Percentiles rank a stretch among this genome's conserved stretches.
Evolutionary conservation across 2,797 vertebrate species (phyloP).

Genomic region (Lepus townsendii): DNA sequence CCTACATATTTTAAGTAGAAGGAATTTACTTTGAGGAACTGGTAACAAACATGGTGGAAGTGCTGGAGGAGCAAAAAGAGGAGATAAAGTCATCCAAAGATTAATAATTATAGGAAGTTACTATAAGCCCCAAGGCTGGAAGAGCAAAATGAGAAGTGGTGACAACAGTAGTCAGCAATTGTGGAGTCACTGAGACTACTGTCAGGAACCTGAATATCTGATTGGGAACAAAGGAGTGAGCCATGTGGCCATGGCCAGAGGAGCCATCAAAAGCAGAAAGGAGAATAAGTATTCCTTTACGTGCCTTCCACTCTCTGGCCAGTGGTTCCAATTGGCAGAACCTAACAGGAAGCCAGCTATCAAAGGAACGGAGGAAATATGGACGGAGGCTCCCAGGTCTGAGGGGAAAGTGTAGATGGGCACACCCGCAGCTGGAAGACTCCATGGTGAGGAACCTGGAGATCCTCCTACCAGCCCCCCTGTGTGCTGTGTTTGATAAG

Average conservation of each 20-base stretch:
- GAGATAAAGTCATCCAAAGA: neutral
- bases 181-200: neutral
- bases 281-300: neutral
- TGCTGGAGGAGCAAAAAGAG: neutral
- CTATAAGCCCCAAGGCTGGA: neutral
- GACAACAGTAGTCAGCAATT: neutral
- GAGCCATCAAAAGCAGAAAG: neutral
- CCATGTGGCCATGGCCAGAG: neutral
- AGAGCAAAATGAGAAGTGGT: constrained; percentile 20
- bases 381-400: neutral
- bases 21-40: constrained; percentile 37
- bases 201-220: neutral
- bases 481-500: neutral
- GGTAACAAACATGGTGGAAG: constrained; percentile 39
- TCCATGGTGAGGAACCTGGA: neutral
- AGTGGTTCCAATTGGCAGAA: neutral
- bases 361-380: neutral
- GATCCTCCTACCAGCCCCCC: neutral
- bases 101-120: constrained; percentile 12
- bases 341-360: neutral
- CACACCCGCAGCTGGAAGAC: neutral
- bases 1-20: constrained; percentile 18
- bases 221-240: neutral
- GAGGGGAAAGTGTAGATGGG: neutral
- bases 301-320: neutral